A percentile compares a stretch with the other conserved stretches of the same genome.
Evolutionary conservation across 2,888 invertebrate genomes (phyloP).

Genomic region (Tridacna gigas): DNA sequence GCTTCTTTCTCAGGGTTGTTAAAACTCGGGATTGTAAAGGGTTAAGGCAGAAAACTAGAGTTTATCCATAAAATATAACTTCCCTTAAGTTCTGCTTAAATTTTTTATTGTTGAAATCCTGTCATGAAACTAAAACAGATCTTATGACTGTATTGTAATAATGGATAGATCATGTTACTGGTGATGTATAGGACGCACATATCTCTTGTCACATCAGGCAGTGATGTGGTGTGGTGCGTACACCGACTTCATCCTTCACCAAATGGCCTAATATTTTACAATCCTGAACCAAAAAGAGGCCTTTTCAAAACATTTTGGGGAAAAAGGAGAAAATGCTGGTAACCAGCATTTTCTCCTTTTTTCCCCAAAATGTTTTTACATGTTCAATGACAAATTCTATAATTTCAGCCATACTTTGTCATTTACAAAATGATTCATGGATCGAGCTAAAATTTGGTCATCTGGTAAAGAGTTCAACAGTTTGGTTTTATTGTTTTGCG

Average conservation of each 20-base stretch:
- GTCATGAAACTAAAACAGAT: background rate
- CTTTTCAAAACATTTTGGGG: background rate
- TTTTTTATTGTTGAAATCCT: too few relatives aligned
- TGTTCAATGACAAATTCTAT: background rate
- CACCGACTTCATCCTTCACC: too few relatives aligned
- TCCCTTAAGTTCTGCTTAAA: too few relatives aligned
- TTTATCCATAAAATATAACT: too few relatives aligned
- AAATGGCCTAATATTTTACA: too few relatives aligned
- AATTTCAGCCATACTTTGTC: background rate
- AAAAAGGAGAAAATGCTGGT: conserved; percentile 13
- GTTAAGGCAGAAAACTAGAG: too few relatives aligned
- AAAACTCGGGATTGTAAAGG: too few relatives aligned
- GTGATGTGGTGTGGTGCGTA: background rate
- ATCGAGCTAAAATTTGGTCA: background rate
- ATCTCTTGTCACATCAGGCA: conserved; percentile 9
- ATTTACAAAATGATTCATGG: background rate
- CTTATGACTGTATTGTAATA: background rate
- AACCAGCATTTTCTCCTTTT: conserved; percentile 6
- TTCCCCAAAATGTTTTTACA: background rate
- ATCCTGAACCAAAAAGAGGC: too few relatives aligned
- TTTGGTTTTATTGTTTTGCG: conserved; percentile 18
- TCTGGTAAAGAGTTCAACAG: background rate
- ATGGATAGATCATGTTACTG: conserved; percentile 5
- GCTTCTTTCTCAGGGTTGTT: too few relatives aligned
- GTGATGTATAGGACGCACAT: conserved; percentile 20